These are phyloP conservation scores for Helicoverpa armigera DNA, from an alignment of 1,140 invertebrate genomes.

Conservation along the genomic window DNA sequence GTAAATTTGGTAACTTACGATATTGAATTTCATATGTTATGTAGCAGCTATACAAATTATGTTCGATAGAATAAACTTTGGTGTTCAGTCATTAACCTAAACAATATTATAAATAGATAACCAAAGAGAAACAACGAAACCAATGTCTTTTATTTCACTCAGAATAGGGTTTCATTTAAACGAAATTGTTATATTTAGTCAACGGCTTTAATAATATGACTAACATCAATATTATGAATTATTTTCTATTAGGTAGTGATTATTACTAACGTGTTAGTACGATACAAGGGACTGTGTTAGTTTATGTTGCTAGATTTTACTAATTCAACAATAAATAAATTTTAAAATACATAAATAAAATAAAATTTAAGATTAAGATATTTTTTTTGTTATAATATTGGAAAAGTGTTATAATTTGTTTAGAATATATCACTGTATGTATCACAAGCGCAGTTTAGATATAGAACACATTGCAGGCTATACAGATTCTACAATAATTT, in stretches of 20 bases:
- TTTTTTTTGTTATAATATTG: constrained; percentile 70
- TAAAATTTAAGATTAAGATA: constrained; percentile 50
- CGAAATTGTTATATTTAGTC: constrained; percentile 45
- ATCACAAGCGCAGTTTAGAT: constrained; percentile 55
- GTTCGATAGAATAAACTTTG: constrained; percentile 71
- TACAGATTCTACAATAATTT: constrained; percentile 36
- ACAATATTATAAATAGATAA: constrained; percentile 80
- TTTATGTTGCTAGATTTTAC: constrained; percentile 37
- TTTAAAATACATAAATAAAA: constrained; percentile 45
- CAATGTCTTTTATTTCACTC: constrained; percentile 74
- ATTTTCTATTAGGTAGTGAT: constrained; percentile 36
- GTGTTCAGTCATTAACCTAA: constrained; percentile 78
- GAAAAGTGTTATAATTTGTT: constrained; percentile 59
- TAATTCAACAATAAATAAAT: constrained; percentile 49
- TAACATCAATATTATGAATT: constrained; percentile 44
- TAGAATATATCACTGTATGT: constrained; percentile 46
- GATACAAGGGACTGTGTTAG: constrained; percentile 32
- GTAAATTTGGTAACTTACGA: constrained; percentile 76
- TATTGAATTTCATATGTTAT: constrained; percentile 47
- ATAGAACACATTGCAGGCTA: constrained; percentile 42
- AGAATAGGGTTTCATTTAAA: constrained; percentile 51
- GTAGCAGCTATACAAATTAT: constrained; percentile 51
- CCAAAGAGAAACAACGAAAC: constrained; percentile 75
- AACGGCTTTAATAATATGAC: constrained; percentile 47
- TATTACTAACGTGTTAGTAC: constrained; percentile 38